Percentiles rank a stretch among this genome's conserved stretches.
Evolutionary conservation across 2,888 invertebrate genomes (phyloP).

Genomic region (Byasa hedistus): DNA sequence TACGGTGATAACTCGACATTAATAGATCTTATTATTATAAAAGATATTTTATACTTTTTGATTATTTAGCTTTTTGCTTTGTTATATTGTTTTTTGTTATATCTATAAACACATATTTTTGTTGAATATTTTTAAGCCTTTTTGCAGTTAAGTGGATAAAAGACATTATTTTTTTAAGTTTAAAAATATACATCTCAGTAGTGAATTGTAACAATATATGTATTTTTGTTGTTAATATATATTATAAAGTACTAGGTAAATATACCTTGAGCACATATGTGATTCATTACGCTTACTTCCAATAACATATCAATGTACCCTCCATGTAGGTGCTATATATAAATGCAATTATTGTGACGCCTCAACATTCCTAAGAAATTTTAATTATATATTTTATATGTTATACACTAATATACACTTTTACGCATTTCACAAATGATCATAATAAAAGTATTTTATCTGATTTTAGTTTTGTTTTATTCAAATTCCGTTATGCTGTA

Average conservation of each 20-base stretch:
- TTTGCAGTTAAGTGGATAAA: background rate
- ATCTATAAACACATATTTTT: background rate
- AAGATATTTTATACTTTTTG: slow-evolving; percentile 1
- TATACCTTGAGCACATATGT: background rate
- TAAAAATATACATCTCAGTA: background rate
- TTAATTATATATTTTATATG: background rate
- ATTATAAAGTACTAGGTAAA: background rate
- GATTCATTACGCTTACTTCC: background rate
- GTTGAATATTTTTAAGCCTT: slow-evolving; percentile 19
- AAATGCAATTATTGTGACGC: background rate
- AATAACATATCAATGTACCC: background rate
- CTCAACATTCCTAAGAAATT: background rate
- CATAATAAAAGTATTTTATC: slow-evolving; percentile 12
- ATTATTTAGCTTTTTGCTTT: background rate
- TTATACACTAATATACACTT: slow-evolving; percentile 10
- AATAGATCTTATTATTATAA: slow-evolving; percentile 4
- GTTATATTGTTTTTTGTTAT: slow-evolving; percentile 2
- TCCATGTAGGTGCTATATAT: background rate
- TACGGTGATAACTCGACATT: background rate
- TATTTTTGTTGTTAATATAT: no score
- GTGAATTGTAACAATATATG: no score
- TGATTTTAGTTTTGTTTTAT: background rate
- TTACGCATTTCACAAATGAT: slow-evolving; percentile 14
- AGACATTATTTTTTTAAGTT: background rate
- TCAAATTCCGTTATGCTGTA: no score